These are phyloP conservation scores for Oncorhynchus tshawytscha DNA, from an alignment of 2,113 vertebrate species.

Conservation along the genomic window DNA sequence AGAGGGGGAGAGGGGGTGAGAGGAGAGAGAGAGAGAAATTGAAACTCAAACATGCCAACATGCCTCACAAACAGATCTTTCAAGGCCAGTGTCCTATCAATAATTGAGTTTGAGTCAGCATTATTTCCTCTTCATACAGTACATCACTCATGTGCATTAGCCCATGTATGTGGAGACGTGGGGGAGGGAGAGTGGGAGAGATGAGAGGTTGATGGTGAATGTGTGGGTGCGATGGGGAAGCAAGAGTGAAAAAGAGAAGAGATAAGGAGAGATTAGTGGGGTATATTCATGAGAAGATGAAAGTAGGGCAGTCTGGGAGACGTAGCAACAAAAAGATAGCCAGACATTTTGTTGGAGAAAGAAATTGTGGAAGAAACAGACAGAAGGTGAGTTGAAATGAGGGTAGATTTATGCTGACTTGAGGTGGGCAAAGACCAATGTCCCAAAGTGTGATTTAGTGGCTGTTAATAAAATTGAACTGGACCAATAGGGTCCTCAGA, in stretches of 20 bases:
- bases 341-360: background rate
- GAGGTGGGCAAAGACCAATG: background rate
- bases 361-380: background rate
- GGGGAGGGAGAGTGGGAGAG: background rate
- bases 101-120: slow-evolving; percentile 6
- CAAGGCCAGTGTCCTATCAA: slow-evolving; percentile 5
- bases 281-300: background rate
- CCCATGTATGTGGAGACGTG: background rate
- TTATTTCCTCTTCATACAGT: background rate
- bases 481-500: background rate
- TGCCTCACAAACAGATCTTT: slow-evolving; percentile 1
- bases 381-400: background rate
- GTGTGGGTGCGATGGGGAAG: background rate
- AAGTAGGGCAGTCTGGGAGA: background rate
- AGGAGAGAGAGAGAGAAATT: background rate
- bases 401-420: too few relatives aligned
- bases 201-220: background rate
- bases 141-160: slow-evolving; percentile 3
- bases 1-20: too few relatives aligned
- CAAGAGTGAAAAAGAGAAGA: too few relatives aligned
- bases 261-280: slow-evolving; percentile 1
- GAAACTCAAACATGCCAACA: background rate
- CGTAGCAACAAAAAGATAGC: background rate
- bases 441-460: background rate
- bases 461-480: background rate